Evolutionary conservation across 2,797 vertebrate species (phyloP), one percentile per base, ranked within the genome.

Genomic region (Setipinna tenuifilis): DNA sequence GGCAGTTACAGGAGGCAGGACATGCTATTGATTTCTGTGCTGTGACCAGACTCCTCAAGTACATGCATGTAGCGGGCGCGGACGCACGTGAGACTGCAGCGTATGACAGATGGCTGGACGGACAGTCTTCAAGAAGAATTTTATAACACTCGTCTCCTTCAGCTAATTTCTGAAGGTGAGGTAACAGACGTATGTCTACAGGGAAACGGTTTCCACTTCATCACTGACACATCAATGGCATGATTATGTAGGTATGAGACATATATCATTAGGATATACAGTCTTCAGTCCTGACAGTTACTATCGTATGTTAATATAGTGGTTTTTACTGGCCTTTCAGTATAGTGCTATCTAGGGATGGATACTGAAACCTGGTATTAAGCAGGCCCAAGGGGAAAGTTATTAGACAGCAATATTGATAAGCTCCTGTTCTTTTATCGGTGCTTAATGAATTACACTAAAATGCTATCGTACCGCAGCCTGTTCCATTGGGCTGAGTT

Each of bases 351-450:
- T 61, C 58, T 21, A n/a, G 58, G 21, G 58, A 21, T 62, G 87
- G 89, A 85, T 10, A 14, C 14, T 9, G 50, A 54, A 87, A 86
- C 82, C 44, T 23, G 80, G 23, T 59, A 65, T 89, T 85, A 82
- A 82, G 87, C 83, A 83, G 19, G 50, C 50, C 50, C 50, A 54
- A 14, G 50, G 50, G 50, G 9, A 14, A 54, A 54, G 7, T 54
- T 3, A 54, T 54, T 54, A 3, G 50, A 14, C 50, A 9, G 50
- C 14, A 54, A 54, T 54, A 54, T 54, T 54, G 50, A 54, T 54
- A 10, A 54, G 50, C 50, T 54, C 50, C 14, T 9, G 9, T 54
- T 54, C 50, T 9, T 9, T 54, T 54, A 54, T 14, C 14, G 50
- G 50, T 54, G 14, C 50, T 54, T 54, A 54, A 54, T 54, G 50